Base-by-base conservation (phyloP, 2,888 invertebrate species). In the Penaeus monodon region DNA sequence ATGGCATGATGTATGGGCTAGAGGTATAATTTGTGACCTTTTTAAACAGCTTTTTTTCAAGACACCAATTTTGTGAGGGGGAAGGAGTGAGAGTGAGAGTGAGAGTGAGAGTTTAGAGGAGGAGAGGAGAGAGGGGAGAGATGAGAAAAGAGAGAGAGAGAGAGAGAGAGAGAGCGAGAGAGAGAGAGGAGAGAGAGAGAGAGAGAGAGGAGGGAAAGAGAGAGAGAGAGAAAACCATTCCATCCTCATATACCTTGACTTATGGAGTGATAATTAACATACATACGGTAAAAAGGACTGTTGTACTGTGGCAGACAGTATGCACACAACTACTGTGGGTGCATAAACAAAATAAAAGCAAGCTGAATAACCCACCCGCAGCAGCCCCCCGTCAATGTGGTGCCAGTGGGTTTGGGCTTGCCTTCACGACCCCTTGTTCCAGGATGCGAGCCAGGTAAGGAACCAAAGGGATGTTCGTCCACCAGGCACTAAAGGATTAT, bases 301-400 rank as follows among this genome's bases (percentile, higher is more conserved):
- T 49, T 49, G 49, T 49, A 49, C 49, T 49, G 49, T 49, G 49
- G 49, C 49, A 49, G 49, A 49, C 49, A 49, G 14, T 49, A 49
- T 49, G 49, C 49, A 49, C 49, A 49, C 49, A 49, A 49, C 49
- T 6, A 49, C 49, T 14, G 49, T 49, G 49, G 49, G 49, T 49
- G 49, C 12, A 49, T 49, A 49, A 49, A 14, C 10, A 68, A 68
- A 68, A 12, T 68, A 68, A 68, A 68, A 29, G 68, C 29, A 68
- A 68, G 49, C 49, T 49, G 49, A 49, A 49, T 49, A n/a, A 49
- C 63, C 17, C 81, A 83, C 89, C 89, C 77, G 86, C 89, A 76
- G 85, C 89, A 84, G 86, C 86, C 27, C 86, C n/a, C 84, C 17
- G 88, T 88, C 49, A 88, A 84, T 33, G 79, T 88, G 44, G 88